Base-by-base conservation (phyloP, 2,888 invertebrate species). In the Strigamia transsilvanica region DNA sequence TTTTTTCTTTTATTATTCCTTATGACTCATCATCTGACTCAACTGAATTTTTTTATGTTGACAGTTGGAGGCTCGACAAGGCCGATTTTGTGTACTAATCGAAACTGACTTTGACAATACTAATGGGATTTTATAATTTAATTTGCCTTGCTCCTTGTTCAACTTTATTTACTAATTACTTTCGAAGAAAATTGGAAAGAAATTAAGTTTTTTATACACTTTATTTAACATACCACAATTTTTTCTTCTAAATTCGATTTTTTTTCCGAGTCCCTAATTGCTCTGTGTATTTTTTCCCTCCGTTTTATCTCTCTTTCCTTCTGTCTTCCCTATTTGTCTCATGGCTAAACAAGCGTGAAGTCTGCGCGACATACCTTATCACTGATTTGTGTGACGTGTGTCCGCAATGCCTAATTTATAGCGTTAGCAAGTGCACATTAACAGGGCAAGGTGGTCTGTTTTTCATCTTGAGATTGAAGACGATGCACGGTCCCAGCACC, bases 381-480 rank as follows among this genome's bases (percentile, higher is more conserved):
- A 73, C 73, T 73, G 23, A 32, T 73, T 73, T 73, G 73, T 73
- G 73, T 73, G 73, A 73, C n/a, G 73, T 73, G 73, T 27, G 73
- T 73, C 73, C 73, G 73, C 73, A 73, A 73, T 73, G 32, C 73
- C 32, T 73, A 73, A 73, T 73, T 73, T 73, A 73, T 73, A 12
- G 73, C 73, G 73, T 73, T 27, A n/a, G 27, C 23, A 32, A 73
- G 32, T 12, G 73, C 73, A 73, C 73, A 27, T 73, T 73, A 73
- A 73, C 73, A 73, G 27, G 73, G 13, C 73, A n/a, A 23, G 2
- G 23, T n/a, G 73, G 38, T 27, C 73, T 73, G 73, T 73, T 73
- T 73, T 73, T 73, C 73, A 73, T 32, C 32, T 10, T n/a, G 73
- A 32, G 23, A 73, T 73, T 73, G 27, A 73, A 73, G 5, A 27